phyloP scores from a whole-genome alignment of 2,113 vertebrate species.

The Loxodonta africana region DNA sequence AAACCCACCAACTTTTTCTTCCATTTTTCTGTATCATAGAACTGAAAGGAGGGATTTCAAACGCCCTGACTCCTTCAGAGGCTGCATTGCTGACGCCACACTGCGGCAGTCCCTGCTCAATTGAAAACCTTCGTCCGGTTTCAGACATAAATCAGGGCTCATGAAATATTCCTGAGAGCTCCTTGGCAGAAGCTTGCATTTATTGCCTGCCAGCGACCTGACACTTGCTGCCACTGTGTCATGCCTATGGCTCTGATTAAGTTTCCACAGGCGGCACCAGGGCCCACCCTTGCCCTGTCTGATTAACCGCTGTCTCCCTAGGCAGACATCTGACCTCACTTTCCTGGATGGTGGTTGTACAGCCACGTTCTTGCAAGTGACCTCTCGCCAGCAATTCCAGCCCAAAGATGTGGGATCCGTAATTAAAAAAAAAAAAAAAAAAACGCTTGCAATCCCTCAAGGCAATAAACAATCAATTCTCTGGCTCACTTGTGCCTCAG shows the following conservation, averaged over 20 bases:
- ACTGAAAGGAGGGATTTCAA: background rate
- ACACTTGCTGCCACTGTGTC: background rate
- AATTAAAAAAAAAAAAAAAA: no score
- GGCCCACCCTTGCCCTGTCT: background rate
- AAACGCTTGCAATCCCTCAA: background rate
- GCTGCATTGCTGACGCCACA: rapidly evolving
- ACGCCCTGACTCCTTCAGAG: background rate
- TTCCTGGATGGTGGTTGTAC: background rate
- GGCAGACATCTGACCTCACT: background rate
- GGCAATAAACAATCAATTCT: background rate
- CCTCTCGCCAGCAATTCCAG: background rate
- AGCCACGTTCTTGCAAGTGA: background rate
- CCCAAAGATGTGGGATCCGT: background rate
- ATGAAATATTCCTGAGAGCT: background rate
- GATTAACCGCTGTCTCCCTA: slow-evolving; percentile 44
- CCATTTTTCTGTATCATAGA: background rate
- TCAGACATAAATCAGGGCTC: slow-evolving; percentile 21
- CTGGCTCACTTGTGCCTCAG: background rate
- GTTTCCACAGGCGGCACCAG: slow-evolving; percentile 22
- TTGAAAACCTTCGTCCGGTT: background rate
- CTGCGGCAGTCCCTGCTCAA: background rate
- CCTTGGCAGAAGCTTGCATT: slow-evolving; percentile 6
- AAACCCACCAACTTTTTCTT: background rate
- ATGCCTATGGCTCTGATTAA: slow-evolving; percentile 37
- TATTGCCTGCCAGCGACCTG: background rate